Evolutionary conservation across 2,888 invertebrate genomes (phyloP).

Genomic region (Lasioglossum villosulum): DNA sequence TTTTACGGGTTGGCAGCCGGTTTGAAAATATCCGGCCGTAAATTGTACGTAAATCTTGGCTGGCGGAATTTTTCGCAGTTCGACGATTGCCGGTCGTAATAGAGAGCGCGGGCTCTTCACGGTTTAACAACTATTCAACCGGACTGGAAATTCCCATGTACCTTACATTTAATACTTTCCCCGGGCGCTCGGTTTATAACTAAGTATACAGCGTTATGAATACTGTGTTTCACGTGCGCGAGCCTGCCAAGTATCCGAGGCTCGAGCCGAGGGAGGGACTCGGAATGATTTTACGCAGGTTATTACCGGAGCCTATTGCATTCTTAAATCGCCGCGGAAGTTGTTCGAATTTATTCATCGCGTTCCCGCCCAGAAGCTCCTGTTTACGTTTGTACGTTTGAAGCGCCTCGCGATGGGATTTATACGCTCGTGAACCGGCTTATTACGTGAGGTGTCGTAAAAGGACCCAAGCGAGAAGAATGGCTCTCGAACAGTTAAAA

Average conservation of each 20-base stretch:
- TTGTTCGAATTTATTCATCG: conserved; percentile 59
- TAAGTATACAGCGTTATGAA: conserved; percentile 23
- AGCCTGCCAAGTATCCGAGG: neutral
- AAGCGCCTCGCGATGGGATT: conserved; percentile 41
- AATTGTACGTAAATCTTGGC: conserved; percentile 7
- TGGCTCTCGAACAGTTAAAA: conserved; percentile 46
- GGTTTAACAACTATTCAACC: conserved; percentile 8
- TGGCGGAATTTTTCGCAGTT: neutral
- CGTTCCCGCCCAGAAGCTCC: conserved; percentile 36
- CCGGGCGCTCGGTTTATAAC: conserved; percentile 22
- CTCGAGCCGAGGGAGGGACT: neutral
- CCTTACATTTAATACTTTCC: conserved; percentile 25
- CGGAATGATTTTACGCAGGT: conserved; percentile 35
- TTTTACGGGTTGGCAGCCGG: neutral
- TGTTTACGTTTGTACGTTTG: conserved; percentile 50
- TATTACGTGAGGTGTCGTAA: conserved; percentile 33
- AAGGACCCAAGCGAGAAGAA: conserved; percentile 37
- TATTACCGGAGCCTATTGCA: conserved; percentile 46
- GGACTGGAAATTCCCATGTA: conserved; percentile 23
- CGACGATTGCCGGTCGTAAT: neutral
- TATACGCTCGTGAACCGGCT: conserved; percentile 54
- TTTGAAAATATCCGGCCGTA: neutral
- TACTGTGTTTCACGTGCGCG: conserved; percentile 1
- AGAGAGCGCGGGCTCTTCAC: conserved; percentile 14
- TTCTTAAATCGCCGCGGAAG: conserved; percentile 58